Base-by-base conservation (phyloP, 2,113 vertebrate genomes). In the Stigmatopora nigra region DNA sequence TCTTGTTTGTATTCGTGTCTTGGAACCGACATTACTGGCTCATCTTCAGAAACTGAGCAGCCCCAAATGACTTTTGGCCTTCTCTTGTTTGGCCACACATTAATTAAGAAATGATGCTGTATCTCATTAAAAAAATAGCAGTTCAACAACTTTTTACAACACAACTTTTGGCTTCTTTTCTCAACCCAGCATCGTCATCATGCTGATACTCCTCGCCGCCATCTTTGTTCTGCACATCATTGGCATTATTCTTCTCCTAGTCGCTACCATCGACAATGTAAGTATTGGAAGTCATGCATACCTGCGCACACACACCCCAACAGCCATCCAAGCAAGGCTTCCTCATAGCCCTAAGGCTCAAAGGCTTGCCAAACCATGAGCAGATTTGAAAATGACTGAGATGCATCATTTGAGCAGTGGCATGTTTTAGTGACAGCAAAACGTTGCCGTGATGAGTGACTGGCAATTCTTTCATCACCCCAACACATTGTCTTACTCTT, bases 131-230 rank as follows among this genome's bases (percentile, higher is more conserved):
- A 41, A 5, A 5, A 61, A 19, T 13, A 44, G 59, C 59, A 45
- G 11, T 17, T 0, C 38, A 4, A 45, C 59, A 8, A 12, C 10
- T 46, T 61, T 45, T 45, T 38, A 59, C 68, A 41, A 41, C 38
- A 1, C 63, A 69, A 61, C 71, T 63, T 73, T 49, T 72, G 46
- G 69, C 59, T 51, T 22, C 70, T 48, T 19, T 11, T 56, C 60
- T 61, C 38, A 45, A 45, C 15, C 10, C 70, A 88, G 88, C 20
- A 52, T 69, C 61, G 80, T 59, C 81, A 87, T 65, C 87, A 91
- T 91, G 90, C 78, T 87, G 85, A 63, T 89, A 41, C 82, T 91
- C 46, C 83, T 91, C 1, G 89, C 67, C 47, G 84, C 63, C 56
- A 88, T 91, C 72, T 87, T 90, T 41, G 49, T 61, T 60, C 60